Conservation (phyloP, 2,888 invertebrate species). For the Drosophila atripex region DNA sequence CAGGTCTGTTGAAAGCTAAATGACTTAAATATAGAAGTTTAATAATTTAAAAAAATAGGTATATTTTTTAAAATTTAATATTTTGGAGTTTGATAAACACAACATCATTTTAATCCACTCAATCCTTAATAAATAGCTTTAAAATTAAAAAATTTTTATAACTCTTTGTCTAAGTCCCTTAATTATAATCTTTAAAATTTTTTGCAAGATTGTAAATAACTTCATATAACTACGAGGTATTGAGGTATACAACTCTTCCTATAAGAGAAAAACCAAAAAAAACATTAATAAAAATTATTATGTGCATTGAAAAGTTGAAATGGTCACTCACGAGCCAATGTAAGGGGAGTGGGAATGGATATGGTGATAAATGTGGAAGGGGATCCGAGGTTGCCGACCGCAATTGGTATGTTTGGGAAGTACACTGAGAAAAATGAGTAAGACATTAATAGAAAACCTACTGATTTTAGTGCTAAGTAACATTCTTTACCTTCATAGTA, state of each 20-base stretch:
- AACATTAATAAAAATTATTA: slow-evolving; percentile 59
- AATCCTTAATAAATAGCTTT: neutral
- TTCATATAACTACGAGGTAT: slow-evolving; percentile 9
- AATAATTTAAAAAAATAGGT: neutral
- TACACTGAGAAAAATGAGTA: slow-evolving; percentile 23
- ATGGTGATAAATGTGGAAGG: slow-evolving; percentile 6
- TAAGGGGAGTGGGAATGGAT: slow-evolving; percentile 4
- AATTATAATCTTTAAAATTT: neutral
- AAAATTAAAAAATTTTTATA: too few species aligned
- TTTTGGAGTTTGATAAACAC: too few species aligned
- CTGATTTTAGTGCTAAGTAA: neutral
- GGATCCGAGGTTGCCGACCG: slow-evolving; percentile 59
- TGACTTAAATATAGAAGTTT: neutral
- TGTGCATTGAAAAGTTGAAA: slow-evolving; percentile 75
- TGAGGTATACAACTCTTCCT: slow-evolving; percentile 5
- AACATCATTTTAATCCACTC: neutral
- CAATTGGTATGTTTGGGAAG: slow-evolving; percentile 56
- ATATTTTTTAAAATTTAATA: neutral
- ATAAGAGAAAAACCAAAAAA: slow-evolving; percentile 48
- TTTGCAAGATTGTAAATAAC: neutral
- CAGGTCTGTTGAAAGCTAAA: neutral
- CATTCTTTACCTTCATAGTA: neutral
- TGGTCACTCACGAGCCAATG: slow-evolving; percentile 70
- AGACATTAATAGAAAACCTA: neutral
- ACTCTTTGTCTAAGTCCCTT: neutral